These are phyloP conservation scores for Microtus richardsoni DNA, from an alignment of 2,113 vertebrate species.

Conservation along the genomic window DNA sequence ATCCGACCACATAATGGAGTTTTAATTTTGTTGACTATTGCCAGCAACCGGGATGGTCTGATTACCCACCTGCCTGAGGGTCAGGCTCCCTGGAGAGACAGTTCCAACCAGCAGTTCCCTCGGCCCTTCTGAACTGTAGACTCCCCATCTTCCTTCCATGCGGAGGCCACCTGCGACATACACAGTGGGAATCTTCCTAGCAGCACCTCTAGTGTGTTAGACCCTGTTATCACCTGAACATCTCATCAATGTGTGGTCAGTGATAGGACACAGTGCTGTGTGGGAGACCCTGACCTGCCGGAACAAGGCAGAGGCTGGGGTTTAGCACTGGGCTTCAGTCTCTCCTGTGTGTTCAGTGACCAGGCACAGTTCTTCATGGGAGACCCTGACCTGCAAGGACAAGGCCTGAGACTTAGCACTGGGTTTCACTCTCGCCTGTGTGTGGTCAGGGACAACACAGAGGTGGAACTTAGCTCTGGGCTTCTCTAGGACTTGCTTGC, in stretches of 20 bases:
- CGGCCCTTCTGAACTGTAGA: constrained; percentile 19
- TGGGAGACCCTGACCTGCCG: background rate
- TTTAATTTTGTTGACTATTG: background rate
- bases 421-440: too few relatives aligned
- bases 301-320: background rate
- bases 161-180: background rate
- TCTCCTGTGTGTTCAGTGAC: too few relatives aligned
- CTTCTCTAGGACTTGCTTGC: background rate
- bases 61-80: background rate
- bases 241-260: background rate
- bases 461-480: background rate
- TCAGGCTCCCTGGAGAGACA: background rate
- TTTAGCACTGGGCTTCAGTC: background rate
- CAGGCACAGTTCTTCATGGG: too few relatives aligned
- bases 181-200: background rate
- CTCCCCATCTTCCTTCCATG: background rate
- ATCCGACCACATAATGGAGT: background rate
- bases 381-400: too few relatives aligned
- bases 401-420: too few relatives aligned
- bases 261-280: too few relatives aligned
- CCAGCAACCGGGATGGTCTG: background rate
- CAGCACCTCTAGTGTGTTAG: background rate
- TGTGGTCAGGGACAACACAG: background rate
- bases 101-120: background rate
- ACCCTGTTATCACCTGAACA: background rate